phyloP scores from a whole-genome alignment of 2,888 invertebrate species.

The Diaprepes abbreviatus region DNA sequence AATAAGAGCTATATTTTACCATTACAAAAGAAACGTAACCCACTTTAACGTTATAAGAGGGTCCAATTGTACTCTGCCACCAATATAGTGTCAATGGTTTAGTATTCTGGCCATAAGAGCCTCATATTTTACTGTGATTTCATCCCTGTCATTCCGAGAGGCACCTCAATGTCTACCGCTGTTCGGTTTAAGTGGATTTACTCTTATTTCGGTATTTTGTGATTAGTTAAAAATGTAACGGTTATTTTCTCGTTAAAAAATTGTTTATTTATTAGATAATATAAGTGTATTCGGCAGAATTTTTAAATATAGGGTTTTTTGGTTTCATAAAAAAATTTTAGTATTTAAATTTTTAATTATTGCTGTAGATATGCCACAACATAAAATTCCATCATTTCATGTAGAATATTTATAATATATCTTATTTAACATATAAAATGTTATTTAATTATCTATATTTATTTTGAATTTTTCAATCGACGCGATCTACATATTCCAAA shows the following conservation, averaged over 20 bases:
- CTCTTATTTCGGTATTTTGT: constrained; percentile 5
- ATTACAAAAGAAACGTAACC: constrained; percentile 34
- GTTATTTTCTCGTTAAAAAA: not conserved
- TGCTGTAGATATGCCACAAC: no score
- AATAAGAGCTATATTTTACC: constrained; percentile 40
- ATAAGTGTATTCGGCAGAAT: no score
- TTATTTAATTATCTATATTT: no score
- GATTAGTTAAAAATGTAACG: constrained; percentile 1
- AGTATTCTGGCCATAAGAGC: constrained; percentile 17
- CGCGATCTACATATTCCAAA: no score
- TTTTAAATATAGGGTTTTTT: no score
- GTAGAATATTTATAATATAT: no score
- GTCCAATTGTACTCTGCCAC: constrained; percentile 18
- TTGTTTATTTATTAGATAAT: no score
- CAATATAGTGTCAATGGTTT: constrained; percentile 21
- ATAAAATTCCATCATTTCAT: no score
- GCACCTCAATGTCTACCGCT: constrained; percentile 17
- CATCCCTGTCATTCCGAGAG: constrained; percentile 11
- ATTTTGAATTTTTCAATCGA: no score
- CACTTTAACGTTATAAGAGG: constrained; percentile 24
- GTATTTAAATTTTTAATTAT: no score
- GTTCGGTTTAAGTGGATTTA: not conserved
- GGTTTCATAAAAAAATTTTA: no score
- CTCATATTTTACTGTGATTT: constrained; percentile 17
- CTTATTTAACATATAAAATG: no score